Conservation (phyloP, 2,113 vertebrate genomes). For the Rhinichthys klamathensis region DNA sequence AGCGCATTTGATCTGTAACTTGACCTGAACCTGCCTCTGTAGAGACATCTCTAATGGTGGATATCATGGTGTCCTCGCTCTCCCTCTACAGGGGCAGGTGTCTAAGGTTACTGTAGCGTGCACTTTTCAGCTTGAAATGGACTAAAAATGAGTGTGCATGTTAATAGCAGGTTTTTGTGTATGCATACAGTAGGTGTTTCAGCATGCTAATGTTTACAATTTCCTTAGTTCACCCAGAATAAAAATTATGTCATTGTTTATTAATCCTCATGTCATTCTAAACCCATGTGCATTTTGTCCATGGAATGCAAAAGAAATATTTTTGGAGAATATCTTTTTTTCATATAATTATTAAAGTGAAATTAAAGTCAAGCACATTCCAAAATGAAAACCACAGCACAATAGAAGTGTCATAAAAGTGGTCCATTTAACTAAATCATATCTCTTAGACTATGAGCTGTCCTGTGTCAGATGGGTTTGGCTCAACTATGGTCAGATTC, state of each 20-base stretch:
- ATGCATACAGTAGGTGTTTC: neutral
- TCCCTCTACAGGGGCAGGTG: neutral
- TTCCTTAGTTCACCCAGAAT: neutral
- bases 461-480: neutral
- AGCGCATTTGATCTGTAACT: neutral
- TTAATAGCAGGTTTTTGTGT: neutral
- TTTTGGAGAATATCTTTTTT: neutral
- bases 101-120: neutral
- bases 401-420: neutral
- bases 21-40: neutral
- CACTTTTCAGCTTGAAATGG: too few relatives aligned
- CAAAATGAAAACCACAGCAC: neutral
- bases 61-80: neutral
- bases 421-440: neutral
- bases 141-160: neutral
- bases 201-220: constrained; percentile 25
- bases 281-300: neutral
- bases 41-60: constrained; percentile 1
- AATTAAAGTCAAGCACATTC: neutral
- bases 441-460: neutral
- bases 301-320: neutral
- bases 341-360: neutral
- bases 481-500: neutral
- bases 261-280: neutral
- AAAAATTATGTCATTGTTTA: neutral